These are phyloP conservation scores for Parnassius orleans DNA, from an alignment of 2,888 invertebrate species.

Conservation along the genomic window DNA sequence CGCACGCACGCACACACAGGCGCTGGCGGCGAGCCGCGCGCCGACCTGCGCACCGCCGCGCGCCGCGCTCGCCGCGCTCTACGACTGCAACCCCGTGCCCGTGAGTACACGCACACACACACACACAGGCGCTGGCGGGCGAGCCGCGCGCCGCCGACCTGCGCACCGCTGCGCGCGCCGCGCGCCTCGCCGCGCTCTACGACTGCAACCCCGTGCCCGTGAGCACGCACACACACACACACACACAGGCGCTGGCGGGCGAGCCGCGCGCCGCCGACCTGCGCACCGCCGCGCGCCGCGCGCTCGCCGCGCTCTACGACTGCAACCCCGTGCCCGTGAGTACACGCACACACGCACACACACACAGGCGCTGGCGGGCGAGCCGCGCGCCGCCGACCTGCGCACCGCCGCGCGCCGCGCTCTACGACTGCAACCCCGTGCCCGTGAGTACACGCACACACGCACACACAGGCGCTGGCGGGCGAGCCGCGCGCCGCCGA, in stretches of 20 bases:
- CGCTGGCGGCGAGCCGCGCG: conserved; percentile 50
- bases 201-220: conserved; percentile 92
- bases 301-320: conserved; percentile 91
- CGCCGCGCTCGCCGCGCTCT: conserved; percentile 86
- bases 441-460: neutral
- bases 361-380: neutral
- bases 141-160: conserved; percentile 83
- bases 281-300: conserved; percentile 84
- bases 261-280: conserved; percentile 87
- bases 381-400: conserved; percentile 82
- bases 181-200: conserved; percentile 88
- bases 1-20: neutral
- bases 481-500: conserved; percentile 77
- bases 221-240: conserved; percentile 72
- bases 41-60: conserved; percentile 88
- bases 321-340: conserved; percentile 89
- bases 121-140: neutral
- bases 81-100: conserved; percentile 94
- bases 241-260: conserved; percentile 84
- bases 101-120: conserved; percentile 51
- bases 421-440: neutral
- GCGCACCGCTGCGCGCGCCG: conserved; percentile 86
- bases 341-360: conserved; percentile 20
- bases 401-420: conserved; percentile 81
- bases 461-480: neutral